phyloP scores from a whole-genome alignment of 1,140 invertebrate genomes.

The Bombus pyrosoma region DNA sequence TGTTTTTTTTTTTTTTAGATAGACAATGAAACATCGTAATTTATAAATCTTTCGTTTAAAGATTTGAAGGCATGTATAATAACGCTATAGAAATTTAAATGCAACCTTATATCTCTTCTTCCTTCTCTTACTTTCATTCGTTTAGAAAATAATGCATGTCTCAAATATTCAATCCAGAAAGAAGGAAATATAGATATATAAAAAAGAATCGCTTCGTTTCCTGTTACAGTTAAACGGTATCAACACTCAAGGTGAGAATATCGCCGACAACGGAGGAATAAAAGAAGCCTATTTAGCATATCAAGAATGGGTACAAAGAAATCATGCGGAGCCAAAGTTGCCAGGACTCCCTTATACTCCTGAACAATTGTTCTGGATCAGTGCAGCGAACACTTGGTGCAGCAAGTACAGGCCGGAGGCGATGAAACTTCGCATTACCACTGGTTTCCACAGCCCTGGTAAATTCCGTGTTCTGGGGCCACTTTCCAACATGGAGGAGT shows the following conservation, averaged over 20 bases:
- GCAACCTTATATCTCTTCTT: no score
- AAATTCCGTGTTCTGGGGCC: constrained; percentile 94
- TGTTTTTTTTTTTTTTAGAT: no score
- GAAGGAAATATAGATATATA: not conserved
- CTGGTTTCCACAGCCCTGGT: constrained; percentile 90
- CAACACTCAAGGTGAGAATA: constrained; percentile 95
- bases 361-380: constrained; percentile 92
- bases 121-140: no score
- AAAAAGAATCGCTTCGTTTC: not conserved
- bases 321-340: constrained; percentile 86
- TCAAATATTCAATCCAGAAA: not conserved
- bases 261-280: constrained; percentile 95
- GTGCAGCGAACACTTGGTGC: constrained; percentile 88
- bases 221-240: constrained; percentile 90
- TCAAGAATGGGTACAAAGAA: constrained; percentile 86
- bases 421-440: constrained; percentile 88
- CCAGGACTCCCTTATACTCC: constrained; percentile 84
- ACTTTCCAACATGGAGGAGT: constrained; percentile 94
- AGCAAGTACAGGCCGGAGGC: constrained; percentile 87
- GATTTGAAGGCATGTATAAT: no score
- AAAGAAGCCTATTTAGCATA: constrained; percentile 94
- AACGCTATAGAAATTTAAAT: no score
- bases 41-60: no score
- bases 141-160: not conserved
- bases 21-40: no score